Percentiles rank a stretch among this genome's conserved stretches.
Conservation (phyloP, 2,113 vertebrate species). For the Agelaius phoeniceus region DNA sequence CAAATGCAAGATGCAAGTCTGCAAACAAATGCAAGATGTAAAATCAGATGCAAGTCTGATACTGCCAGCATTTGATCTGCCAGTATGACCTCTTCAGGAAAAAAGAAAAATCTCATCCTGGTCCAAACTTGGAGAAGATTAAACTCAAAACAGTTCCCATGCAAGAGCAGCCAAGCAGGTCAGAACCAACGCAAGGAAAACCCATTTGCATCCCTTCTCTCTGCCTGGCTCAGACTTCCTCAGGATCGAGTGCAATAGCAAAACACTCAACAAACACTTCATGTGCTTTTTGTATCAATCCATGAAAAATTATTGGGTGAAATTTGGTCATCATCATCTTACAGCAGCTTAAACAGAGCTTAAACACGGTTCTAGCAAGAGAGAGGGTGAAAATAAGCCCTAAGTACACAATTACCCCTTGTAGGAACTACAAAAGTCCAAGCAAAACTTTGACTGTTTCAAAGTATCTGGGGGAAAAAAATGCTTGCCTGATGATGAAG, state of each 20-base stretch:
- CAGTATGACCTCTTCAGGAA: not conserved
- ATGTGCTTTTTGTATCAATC: rapidly evolving
- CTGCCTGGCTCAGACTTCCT: not conserved
- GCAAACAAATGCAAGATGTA: too few relatives aligned
- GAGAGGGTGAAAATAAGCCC: not conserved
- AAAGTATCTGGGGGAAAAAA: not conserved
- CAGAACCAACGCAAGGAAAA: not conserved
- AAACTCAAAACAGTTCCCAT: not conserved
- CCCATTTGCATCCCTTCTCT: not conserved
- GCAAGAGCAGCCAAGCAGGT: not conserved
- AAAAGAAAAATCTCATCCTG: not conserved
- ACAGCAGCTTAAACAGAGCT: not conserved
- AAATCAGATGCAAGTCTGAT: not conserved
- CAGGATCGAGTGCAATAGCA: not conserved
- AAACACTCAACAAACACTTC: not conserved
- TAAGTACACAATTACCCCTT: not conserved
- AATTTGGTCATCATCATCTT: not conserved
- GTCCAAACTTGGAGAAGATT: not conserved
- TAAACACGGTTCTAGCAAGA: not conserved
- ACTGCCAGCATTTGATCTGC: not conserved
- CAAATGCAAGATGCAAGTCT: too few relatives aligned
- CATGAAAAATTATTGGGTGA: not conserved
- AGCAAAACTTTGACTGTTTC: not conserved
- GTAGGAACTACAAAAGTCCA: not conserved
- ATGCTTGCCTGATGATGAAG: not conserved